phyloP scores from a whole-genome alignment of 2,888 invertebrate species.

The Limnephilus auricula region DNA sequence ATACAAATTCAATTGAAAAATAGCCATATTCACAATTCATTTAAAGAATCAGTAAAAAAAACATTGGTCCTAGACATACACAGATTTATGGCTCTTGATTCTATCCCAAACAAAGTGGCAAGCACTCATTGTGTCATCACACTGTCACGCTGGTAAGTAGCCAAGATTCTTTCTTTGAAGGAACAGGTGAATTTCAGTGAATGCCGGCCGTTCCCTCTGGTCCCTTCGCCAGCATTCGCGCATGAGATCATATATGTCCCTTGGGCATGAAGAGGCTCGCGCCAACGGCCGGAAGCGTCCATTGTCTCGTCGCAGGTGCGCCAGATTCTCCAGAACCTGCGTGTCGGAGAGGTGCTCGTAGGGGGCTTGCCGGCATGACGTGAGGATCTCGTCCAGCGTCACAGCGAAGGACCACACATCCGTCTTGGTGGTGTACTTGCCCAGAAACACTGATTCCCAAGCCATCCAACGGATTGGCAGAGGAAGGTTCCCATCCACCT shows the following conservation, averaged over 20 bases:
- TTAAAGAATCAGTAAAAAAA: background rate
- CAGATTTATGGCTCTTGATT: slow-evolving; percentile 58
- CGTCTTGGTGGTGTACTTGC: slow-evolving; percentile 88
- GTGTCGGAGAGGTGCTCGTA: slow-evolving; percentile 88
- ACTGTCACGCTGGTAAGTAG: slow-evolving; percentile 64
- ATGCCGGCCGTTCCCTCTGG: slow-evolving; percentile 86
- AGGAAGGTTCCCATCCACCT: slow-evolving; percentile 71
- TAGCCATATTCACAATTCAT: background rate
- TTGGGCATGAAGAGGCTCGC: slow-evolving; percentile 87
- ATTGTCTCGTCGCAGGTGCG: slow-evolving; percentile 84
- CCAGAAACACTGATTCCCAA: slow-evolving; percentile 89
- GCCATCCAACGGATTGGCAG: slow-evolving; percentile 93
- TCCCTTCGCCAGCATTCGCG: slow-evolving; percentile 91
- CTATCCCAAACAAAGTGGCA: slow-evolving; percentile 60
- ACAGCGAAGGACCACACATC: slow-evolving; percentile 95
- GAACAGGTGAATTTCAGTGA: slow-evolving; percentile 91
- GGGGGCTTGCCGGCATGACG: slow-evolving; percentile 89
- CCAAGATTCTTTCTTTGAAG: slow-evolving; percentile 81
- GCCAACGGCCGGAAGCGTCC: slow-evolving; percentile 78
- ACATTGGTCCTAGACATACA: slow-evolving; percentile 57
- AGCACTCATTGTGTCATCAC: slow-evolving; percentile 42
- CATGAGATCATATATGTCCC: slow-evolving; percentile 92
- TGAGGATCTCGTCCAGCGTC: slow-evolving; percentile 91
- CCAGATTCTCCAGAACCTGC: slow-evolving; percentile 89
- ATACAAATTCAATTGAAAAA: background rate